These are phyloP conservation scores for Mandrillus leucophaeus DNA, from an alignment of 2,113 vertebrate species.

Conservation along the genomic window DNA sequence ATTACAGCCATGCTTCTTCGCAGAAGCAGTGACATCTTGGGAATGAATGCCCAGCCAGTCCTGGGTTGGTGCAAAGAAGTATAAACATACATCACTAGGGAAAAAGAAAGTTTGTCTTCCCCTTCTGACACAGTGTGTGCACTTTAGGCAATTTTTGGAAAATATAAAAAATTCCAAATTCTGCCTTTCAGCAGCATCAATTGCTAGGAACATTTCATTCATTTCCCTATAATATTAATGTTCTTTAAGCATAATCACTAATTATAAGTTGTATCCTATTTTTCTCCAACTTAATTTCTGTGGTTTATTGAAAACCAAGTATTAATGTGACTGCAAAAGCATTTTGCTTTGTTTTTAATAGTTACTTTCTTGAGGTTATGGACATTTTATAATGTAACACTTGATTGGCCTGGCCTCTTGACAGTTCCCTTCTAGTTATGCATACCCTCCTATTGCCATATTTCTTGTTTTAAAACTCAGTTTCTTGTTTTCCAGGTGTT, in stretches of 20 bases:
- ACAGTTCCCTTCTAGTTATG: background rate
- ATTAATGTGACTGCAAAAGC: background rate
- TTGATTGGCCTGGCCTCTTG: background rate
- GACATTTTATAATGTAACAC: background rate
- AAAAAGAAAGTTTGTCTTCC: background rate
- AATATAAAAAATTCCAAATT: background rate
- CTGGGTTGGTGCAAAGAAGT: background rate
- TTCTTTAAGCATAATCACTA: background rate
- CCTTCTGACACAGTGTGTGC: background rate
- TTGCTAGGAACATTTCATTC: background rate
- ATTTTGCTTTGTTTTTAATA: background rate
- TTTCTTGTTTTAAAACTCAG: background rate
- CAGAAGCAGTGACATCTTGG: background rate
- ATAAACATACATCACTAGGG: background rate
- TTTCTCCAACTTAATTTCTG: background rate
- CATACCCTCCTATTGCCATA: background rate
- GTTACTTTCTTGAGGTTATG: background rate
- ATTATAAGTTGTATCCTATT: background rate
- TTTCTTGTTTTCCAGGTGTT: slow-evolving; percentile 1
- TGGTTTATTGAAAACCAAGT: background rate
- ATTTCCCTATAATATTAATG: background rate
- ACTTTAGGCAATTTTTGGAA: background rate
- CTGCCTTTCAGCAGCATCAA: background rate
- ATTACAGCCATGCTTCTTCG: background rate
- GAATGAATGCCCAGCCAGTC: too few relatives aligned